These are phyloP conservation scores for Drosophila tanythrix DNA, from an alignment of 2,888 invertebrate species.

Conservation along the genomic window DNA sequence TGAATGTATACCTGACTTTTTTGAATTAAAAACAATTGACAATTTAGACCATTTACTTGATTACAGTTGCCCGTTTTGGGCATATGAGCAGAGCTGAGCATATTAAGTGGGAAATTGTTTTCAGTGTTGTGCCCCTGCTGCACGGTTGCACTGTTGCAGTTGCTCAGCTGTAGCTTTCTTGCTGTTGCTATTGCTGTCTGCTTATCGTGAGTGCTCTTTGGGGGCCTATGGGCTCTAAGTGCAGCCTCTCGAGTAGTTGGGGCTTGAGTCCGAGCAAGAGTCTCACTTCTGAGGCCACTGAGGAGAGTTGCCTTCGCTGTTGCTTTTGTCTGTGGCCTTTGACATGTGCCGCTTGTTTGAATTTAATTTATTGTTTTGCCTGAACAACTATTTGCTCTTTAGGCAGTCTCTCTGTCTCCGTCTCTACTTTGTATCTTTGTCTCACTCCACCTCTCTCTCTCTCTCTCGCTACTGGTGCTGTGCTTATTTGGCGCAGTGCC, in stretches of 20 bases:
- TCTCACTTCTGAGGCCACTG: conserved; percentile 24
- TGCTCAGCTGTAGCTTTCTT: neutral
- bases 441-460: neutral
- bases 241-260: conserved; percentile 54
- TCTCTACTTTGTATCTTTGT: neutral
- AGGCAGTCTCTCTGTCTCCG: neutral
- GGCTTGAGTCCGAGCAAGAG: conserved; percentile 39
- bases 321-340: conserved; percentile 47
- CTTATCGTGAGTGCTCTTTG: conserved; percentile 67
- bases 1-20: neutral
- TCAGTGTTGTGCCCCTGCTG: conserved; percentile 18
- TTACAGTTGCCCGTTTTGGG: neutral
- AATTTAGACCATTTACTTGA: neutral
- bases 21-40: neutral
- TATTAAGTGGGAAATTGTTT: conserved; percentile 11
- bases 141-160: neutral
- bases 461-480: neutral
- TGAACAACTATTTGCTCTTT: conserved; percentile 47
- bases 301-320: conserved; percentile 15
- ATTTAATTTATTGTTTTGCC: conserved; percentile 77
- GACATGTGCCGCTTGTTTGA: conserved; percentile 65
- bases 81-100: neutral
- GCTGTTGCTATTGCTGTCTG: conserved; percentile 54
- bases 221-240: conserved; percentile 55
- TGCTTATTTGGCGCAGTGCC: conserved; percentile 31